Evolutionary conservation across 2,888 invertebrate species (phyloP).

Genomic region (Nycteola revayana): DNA sequence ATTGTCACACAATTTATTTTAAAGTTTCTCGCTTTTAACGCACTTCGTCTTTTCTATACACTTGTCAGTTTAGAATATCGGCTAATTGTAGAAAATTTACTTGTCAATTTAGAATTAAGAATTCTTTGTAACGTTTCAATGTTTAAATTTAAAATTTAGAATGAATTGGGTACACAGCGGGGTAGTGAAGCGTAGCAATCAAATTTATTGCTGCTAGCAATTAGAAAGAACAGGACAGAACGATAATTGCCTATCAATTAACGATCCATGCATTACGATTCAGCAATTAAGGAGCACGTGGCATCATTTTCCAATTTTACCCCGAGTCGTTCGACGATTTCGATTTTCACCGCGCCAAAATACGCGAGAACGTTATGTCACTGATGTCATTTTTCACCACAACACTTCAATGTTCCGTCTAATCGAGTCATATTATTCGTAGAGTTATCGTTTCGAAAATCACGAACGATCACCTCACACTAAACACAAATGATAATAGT

Average conservation of each 20-base stretch:
- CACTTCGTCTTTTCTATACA: slow-evolving; percentile 6
- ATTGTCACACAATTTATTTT: slow-evolving; percentile 49
- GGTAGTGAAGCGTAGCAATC: slow-evolving; percentile 42
- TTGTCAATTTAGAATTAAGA: slow-evolving; percentile 25
- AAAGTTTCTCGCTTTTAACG: slow-evolving; percentile 4
- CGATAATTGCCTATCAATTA: slow-evolving; percentile 68
- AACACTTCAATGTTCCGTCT: slow-evolving; percentile 37
- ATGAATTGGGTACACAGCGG: slow-evolving; percentile 31
- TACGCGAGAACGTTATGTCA: slow-evolving; percentile 58
- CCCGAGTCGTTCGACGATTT: slow-evolving; percentile 31
- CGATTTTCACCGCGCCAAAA: slow-evolving; percentile 29
- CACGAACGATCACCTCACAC: slow-evolving; percentile 65
- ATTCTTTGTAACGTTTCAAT: slow-evolving; percentile 20
- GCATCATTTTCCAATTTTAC: slow-evolving; percentile 57
- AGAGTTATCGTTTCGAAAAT: slow-evolving; percentile 40
- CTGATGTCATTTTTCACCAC: slow-evolving; percentile 69
- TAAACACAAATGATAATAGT: slow-evolving; percentile 74
- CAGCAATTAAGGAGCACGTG: slow-evolving; percentile 68
- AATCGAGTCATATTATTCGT: slow-evolving; percentile 27
- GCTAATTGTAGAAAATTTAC: slow-evolving; percentile 15
- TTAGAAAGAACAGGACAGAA: slow-evolving; percentile 66
- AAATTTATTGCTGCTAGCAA: slow-evolving; percentile 54
- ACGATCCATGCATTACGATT: slow-evolving; percentile 59
- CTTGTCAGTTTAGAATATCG: neutral
- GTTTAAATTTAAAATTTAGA: slow-evolving; percentile 29